Base-by-base conservation (phyloP, 2,113 vertebrate genomes). In the Podocnemis expansa region DNA sequence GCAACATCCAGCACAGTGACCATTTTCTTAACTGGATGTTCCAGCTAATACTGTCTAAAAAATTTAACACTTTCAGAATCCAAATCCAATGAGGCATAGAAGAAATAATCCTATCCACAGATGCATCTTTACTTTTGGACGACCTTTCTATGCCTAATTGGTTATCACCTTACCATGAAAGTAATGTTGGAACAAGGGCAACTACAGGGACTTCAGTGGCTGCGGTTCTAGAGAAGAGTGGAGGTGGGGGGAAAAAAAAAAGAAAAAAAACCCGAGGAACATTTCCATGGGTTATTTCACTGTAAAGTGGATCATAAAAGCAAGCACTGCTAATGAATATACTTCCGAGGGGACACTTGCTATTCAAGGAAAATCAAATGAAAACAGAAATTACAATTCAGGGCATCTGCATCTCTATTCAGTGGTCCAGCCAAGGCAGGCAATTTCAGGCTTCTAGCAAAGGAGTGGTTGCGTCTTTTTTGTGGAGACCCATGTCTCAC, bases 41-140 rank as follows among this genome's bases (percentile, higher is more conserved):
- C 3, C 31, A 88, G 12, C 45, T 51, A 67, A 25, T 10, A 81
- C 8, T 60, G 91, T 51, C 63, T 63, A 34, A 82, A 55, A 70
- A 25, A 3, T 67, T 3, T 13, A 27, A n/a, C 10, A 82, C 21
- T 41, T 63, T 22, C 82, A 56, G 31, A 93, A 80, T 45, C 25
- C 22, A 88, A 90, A 41, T 2, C 5, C 82, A 29, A 58, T 0
- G 0, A 88, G 85, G 70, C 85, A 2, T 43, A 5, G 4, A 47
- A 79, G 51, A 3, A 11, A 8, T 31, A 8, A 4, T 31, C 38
- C 1, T 5, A 1, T 17, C n/a, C 2, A 5, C 38, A 0, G 1
- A 55, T 34, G 10, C 80, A 76, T 52, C 87, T 52, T 73, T 1
- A 2, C 25, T 89, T 88, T 56, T 82, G 31, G 60, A 82, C 10